Base-by-base conservation (phyloP, 2,888 invertebrate genomes). In the Nephrotoma appendiculata region DNA sequence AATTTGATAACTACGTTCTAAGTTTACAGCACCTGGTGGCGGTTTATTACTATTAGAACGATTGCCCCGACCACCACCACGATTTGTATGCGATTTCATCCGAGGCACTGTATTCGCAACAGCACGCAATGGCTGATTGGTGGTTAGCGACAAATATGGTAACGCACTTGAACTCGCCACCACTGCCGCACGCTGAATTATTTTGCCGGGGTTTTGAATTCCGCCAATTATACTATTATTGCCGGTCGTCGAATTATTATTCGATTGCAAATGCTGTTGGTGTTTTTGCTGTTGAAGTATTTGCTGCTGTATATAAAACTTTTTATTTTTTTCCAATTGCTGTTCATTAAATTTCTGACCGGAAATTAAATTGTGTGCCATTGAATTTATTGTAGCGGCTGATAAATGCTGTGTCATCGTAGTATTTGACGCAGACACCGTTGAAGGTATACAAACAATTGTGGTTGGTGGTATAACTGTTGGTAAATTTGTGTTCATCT, bases 1-100 rank as follows among this genome's bases (percentile, higher is more conserved):
- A 89, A 98, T 98, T 92, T 98, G 98, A 91, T 98, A 97, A 90
- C 98, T 98, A 87, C 98, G 94, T 91, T 98, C 98, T 87, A 98
- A 92, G 92, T 98, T 98, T 48, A 98, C 97, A 5, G 96, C 96
- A 1, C 97, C 97, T 0, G 97, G 97, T 0, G 97, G 97, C 87
- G 96, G 95, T 90, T 96, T 96, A 89, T 95, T 95, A 6, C 94
- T 93, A 89, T 86, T 92, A 89, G 91, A 90, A 87, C 91, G 90
- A 31, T 91, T 90, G 5, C 91, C 91, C 44, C 87, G 86, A 31
- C 87, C 88, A 87, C 91, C 91, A 86, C 91, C 91, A 43, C 90
- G 44, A 86, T 86, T 87, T 4, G 86, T 19, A 48, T 45, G 45
- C 41, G 9, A n/a, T 45, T 86, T 87, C 15, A 44, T 12, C 9